Evolutionary conservation across 2,797 vertebrate species (phyloP).

Genomic region (Sebastes itinus): DNA sequence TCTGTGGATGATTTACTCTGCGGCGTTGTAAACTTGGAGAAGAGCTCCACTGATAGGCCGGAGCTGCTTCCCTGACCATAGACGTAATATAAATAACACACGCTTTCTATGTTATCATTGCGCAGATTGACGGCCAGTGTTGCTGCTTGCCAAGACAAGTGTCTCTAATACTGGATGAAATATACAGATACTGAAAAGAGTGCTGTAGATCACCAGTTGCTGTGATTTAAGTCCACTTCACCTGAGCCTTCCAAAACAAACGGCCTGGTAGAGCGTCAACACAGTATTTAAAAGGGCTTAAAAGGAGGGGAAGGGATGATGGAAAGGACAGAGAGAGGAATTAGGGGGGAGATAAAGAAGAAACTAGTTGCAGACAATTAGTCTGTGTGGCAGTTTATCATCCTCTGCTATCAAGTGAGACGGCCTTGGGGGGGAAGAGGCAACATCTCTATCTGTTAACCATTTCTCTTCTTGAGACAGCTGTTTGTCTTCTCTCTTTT

Average conservation of each 20-base stretch:
- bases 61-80: constrained; percentile 32
- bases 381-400: constrained; percentile 60
- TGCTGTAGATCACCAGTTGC: background rate
- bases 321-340: constrained; percentile 26
- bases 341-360: constrained; percentile 47
- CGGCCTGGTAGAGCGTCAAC: constrained; percentile 6
- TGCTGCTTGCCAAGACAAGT: constrained; percentile 21
- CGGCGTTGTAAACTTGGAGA: constrained; percentile 43
- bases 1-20: constrained; percentile 55
- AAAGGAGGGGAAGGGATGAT: constrained; percentile 22
- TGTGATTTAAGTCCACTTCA: constrained; percentile 31
- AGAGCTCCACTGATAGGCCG: constrained; percentile 15
- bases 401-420: constrained; percentile 35
- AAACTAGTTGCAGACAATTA: constrained; percentile 41
- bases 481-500: background rate
- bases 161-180: constrained; percentile 18
- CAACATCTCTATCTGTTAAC: constrained; percentile 40
- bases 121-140: background rate
- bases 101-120: constrained; percentile 29
- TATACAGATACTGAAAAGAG: background rate
- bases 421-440: constrained; percentile 43
- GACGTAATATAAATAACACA: constrained; percentile 42
- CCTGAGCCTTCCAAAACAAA: constrained; percentile 44
- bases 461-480: constrained; percentile 19
- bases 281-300: constrained; percentile 34